Evolutionary conservation across 2,888 invertebrate genomes (phyloP), one percentile per base, ranked within the genome.

Genomic region (Caenorhabditis sp.): DNA sequence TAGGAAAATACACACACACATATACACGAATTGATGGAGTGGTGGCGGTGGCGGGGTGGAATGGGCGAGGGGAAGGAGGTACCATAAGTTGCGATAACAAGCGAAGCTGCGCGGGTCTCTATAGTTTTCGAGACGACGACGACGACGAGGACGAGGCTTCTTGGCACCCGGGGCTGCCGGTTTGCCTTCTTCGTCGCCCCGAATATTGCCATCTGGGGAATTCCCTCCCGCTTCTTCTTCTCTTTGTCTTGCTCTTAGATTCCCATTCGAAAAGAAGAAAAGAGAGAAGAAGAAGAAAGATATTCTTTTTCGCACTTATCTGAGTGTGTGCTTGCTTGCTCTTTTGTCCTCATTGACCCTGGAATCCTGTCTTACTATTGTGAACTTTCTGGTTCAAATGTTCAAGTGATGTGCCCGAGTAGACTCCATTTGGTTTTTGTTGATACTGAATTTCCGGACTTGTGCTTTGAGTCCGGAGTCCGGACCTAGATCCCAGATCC

Each of bases 61-160:
- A 47, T 61, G 26, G 64, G n/a, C n/a, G 47, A n/a, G 35, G 11
- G 32, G 32, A 40, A 71, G 55, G 72, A 74, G 74, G 74, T 74
- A 67, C 74, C 74, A 74, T 74, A 65, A 74, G 76, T 67, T 67
- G 76, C 67, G 76, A 76, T 76, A 76, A 76, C 76, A 76, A 76
- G 76, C 32, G 18, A 37, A 55, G 28, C 11, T n/a, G 3, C 28
- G 18, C 40, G 26, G 20, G 26, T 53, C 55, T 44, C 44, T 53
- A 65, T 35, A 35, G 53, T 55, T 69, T 55, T 58, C 35, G 28
- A 26, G 24, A 26, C 32, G 62, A n/a, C n/a, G n/a, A n/a, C n/a
- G n/a, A n/a, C n/a, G n/a, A n/a, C n/a, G n/a, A n/a, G n/a, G n/a
- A n/a, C n/a, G n/a, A n/a, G n/a, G n/a, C 28, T 55, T 53, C 44